A percentile compares a stretch with the other conserved stretches of the same genome.
Conservation (phyloP, 2,888 invertebrate species). For the Nephrocerus scutellatus region DNA sequence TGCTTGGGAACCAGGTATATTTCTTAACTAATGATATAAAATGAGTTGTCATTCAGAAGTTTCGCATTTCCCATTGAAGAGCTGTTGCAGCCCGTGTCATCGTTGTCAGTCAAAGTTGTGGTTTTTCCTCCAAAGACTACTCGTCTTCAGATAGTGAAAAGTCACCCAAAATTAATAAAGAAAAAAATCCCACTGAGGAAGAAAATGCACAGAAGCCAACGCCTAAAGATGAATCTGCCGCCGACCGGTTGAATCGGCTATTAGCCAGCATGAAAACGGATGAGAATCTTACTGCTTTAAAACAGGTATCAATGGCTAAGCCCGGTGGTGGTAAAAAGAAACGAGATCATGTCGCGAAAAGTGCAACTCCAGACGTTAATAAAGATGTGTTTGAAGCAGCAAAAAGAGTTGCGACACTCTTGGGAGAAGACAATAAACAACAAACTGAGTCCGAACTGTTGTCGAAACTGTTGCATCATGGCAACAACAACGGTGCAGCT, state of each 20-base stretch:
- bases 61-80: no score
- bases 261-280: conserved; percentile 42
- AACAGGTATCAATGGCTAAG: conserved; percentile 30
- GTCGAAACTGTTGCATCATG: conserved; percentile 55
- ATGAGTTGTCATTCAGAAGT: no score
- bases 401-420: conserved; percentile 60
- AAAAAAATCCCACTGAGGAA: conserved; percentile 1
- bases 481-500: conserved; percentile 7
- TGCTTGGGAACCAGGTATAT: no score
- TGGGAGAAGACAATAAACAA: conserved; percentile 61
- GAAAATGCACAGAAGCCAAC: no score
- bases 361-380: conserved; percentile 23
- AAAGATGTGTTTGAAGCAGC: conserved; percentile 52
- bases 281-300: conserved; percentile 23
- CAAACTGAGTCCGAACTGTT: conserved; percentile 66
- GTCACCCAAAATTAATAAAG: conserved; percentile 16
- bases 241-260: conserved; percentile 38
- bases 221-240: conserved; percentile 34
- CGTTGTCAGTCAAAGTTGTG: no score
- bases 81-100: no score
- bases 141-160: conserved; percentile 38
- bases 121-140: conserved; percentile 22
- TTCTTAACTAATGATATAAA: no score
- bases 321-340: conserved; percentile 35
- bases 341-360: conserved; percentile 27